Conservation (phyloP, 2,797 vertebrate genomes). For the Fistularia tabacaria region DNA sequence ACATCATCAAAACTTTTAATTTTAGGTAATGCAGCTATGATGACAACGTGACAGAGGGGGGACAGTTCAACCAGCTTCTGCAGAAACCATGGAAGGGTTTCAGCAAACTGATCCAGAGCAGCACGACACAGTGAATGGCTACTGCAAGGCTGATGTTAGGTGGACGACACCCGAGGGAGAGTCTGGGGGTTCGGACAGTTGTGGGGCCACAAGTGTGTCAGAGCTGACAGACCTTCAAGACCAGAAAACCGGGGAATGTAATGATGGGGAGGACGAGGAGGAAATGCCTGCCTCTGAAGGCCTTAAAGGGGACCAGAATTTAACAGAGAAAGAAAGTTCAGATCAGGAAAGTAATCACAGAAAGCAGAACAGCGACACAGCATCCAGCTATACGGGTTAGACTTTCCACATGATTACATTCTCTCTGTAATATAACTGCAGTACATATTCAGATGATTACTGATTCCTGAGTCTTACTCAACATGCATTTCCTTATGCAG, state of each 20-base stretch:
- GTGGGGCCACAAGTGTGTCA: slow-evolving; percentile 51
- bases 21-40: slow-evolving; percentile 49
- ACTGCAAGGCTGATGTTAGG: slow-evolving; percentile 52
- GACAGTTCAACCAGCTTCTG: slow-evolving; percentile 65
- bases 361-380: slow-evolving; percentile 67
- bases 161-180: slow-evolving; percentile 54
- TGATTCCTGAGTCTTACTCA: background rate
- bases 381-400: slow-evolving; percentile 85
- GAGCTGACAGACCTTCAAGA: slow-evolving; percentile 61
- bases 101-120: slow-evolving; percentile 53
- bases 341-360: slow-evolving; percentile 62
- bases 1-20: slow-evolving; percentile 1
- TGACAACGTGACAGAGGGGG: slow-evolving; percentile 70
- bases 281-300: slow-evolving; percentile 39
- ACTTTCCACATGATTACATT: background rate
- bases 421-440: background rate
- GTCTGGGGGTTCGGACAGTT: slow-evolving; percentile 64
- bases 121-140: slow-evolving; percentile 54
- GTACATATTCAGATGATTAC: background rate
- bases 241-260: slow-evolving; percentile 53
- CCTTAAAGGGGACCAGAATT: slow-evolving; percentile 63
- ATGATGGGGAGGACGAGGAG: slow-evolving; percentile 51
- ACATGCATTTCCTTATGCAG: slow-evolving; percentile 55
- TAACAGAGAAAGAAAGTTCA: slow-evolving; percentile 71
- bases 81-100: slow-evolving; percentile 72